A percentile compares a stretch with the other conserved stretches of the same genome.
Evolutionary conservation across 2,113 vertebrate species (phyloP).

Genomic region (Tenrec ecaudatus): DNA sequence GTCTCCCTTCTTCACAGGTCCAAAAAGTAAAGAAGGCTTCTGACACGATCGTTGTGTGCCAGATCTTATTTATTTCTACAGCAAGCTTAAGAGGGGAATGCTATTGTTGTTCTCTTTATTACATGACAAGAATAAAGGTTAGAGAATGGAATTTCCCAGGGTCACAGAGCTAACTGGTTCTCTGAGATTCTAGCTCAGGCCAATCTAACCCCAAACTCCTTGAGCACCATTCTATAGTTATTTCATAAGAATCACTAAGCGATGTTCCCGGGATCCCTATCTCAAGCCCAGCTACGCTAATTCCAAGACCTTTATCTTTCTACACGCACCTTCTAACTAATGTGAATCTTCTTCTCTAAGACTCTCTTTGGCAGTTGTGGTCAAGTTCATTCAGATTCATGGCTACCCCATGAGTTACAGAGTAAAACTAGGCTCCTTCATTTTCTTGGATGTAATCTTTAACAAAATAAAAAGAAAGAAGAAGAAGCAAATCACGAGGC

Average conservation of each 20-base stretch:
- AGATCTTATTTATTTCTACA: slow-evolving; percentile 26
- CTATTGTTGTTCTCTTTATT: neutral
- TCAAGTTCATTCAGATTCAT: neutral
- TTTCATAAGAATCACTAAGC: slow-evolving; percentile 25
- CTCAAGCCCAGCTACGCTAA: neutral
- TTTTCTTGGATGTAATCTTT: neutral
- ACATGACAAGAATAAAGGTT: neutral
- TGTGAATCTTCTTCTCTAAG: slow-evolving; percentile 8
- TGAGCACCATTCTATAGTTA: neutral
- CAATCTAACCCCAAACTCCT: neutral
- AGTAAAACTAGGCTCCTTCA: neutral
- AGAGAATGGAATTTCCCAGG: neutral
- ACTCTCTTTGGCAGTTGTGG: neutral
- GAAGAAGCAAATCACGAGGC: neutral
- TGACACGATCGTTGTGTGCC: neutral
- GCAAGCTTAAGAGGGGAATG: slow-evolving; percentile 18
- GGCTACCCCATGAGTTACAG: neutral
- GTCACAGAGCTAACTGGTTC: neutral
- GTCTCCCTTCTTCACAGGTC: neutral
- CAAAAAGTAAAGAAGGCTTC: slow-evolving; percentile 3
- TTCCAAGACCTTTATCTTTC: slow-evolving; percentile 33
- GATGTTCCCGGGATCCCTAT: neutral
- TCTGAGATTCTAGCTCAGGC: neutral
- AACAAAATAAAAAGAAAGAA: neutral
- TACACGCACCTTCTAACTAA: neutral